phyloP scores from a whole-genome alignment of 2,888 invertebrate genomes.

The Sminthurides aquaticus region DNA sequence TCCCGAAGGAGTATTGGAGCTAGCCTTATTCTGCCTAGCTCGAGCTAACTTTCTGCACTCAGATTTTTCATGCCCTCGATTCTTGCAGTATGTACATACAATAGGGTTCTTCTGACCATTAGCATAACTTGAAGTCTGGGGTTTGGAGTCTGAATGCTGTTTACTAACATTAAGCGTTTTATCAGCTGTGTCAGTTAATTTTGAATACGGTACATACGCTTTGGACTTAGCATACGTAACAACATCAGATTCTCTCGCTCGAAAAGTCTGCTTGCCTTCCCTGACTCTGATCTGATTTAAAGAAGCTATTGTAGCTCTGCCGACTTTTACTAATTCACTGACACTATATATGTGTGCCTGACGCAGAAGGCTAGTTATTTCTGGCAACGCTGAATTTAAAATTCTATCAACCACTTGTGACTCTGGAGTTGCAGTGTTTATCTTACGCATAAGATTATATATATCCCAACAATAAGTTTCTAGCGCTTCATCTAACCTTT shows the following conservation, averaged over 20 bases:
- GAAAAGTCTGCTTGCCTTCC: background rate
- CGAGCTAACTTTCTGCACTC: background rate
- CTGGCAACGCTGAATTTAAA: background rate
- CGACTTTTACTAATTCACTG: background rate
- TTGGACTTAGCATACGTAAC: no score
- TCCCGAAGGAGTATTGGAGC: background rate
- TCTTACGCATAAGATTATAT: background rate
- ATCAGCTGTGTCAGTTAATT: no score
- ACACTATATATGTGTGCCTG: background rate
- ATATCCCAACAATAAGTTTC: slow-evolving; percentile 12
- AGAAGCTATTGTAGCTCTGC: background rate
- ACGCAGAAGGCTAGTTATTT: background rate
- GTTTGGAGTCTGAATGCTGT: no score
- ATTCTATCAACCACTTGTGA: background rate
- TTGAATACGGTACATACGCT: no score
- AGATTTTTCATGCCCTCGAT: background rate
- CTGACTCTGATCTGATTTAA: background rate
- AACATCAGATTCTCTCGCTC: background rate
- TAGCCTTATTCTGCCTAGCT: background rate
- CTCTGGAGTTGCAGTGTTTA: background rate
- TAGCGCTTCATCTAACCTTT: slow-evolving; percentile 14
- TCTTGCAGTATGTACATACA: background rate
- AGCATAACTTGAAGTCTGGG: no score
- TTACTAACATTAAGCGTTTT: no score
- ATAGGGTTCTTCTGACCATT: no score